A percentile compares a stretch with the other conserved stretches of the same genome.
Conservation (phyloP, 2,797 vertebrate genomes). For the Ficedula albicollis region DNA sequence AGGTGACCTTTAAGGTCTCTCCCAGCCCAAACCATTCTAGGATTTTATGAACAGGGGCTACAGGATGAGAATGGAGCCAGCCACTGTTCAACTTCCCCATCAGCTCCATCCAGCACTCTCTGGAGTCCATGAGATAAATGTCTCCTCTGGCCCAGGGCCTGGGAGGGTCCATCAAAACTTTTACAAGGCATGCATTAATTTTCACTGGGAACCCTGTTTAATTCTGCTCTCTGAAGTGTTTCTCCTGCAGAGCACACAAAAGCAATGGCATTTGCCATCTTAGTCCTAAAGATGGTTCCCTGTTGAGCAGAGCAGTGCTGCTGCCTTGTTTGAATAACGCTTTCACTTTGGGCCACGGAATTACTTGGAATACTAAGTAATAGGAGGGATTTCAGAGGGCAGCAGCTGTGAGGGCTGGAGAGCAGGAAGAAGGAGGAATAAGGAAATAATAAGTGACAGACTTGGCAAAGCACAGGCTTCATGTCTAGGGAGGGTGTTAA, state of each 20-base stretch:
- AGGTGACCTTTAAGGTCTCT: not conserved
- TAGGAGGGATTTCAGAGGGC: not conserved
- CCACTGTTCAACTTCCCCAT: not conserved
- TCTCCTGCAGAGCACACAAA: not conserved
- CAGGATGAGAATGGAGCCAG: not conserved
- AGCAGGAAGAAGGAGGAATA: not conserved
- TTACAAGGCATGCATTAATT: not conserved
- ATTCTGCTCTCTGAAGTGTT: not conserved
- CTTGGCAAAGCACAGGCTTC: not conserved
- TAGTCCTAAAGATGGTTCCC: not conserved
- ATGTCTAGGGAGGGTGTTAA: not conserved
- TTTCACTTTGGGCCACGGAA: not conserved
- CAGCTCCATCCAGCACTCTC: not conserved
- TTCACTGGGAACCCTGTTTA: not conserved
- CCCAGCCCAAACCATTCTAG: not conserved
- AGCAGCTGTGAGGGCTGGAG: slow-evolving; percentile 17
- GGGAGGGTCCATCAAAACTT: not conserved
- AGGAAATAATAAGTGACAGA: slow-evolving; percentile 22
- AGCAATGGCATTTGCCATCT: not conserved
- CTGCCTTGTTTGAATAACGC: not conserved
- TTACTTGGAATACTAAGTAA: not conserved
- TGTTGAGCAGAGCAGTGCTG: not conserved
- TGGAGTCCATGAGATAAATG: not conserved
- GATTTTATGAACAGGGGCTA: not conserved
- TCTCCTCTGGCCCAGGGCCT: not conserved